Evolutionary conservation across 2,113 vertebrate species (phyloP).

Genomic region (Callocephalon fimbriatum): DNA sequence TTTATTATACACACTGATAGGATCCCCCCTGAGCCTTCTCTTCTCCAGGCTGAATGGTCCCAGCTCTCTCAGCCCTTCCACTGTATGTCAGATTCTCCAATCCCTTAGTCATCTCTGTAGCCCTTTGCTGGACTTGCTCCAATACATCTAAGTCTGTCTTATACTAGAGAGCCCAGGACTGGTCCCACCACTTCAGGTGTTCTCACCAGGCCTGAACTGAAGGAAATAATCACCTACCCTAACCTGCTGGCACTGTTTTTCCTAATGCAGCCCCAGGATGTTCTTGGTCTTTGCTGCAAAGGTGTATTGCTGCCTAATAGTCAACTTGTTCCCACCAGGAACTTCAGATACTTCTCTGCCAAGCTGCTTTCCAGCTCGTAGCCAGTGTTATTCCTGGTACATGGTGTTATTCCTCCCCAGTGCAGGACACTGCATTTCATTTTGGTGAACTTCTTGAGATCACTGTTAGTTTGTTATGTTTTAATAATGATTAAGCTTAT

Average conservation of each 20-base stretch:
- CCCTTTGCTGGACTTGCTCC: neutral
- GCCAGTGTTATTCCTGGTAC: neutral
- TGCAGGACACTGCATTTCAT: neutral
- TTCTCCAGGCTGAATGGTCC: neutral
- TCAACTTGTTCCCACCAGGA: neutral
- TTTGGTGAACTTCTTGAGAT: neutral
- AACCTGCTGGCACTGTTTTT: fast-evolving
- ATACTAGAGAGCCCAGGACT: neutral
- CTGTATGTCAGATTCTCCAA: neutral
- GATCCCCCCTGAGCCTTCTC: neutral
- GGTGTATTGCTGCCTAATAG: neutral
- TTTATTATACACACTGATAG: neutral
- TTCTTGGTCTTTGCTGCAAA: neutral
- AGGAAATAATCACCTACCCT: neutral
- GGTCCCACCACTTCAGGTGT: neutral
- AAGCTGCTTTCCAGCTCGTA: neutral
- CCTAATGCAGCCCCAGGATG: neutral
- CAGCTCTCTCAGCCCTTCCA: neutral
- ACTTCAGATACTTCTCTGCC: neutral
- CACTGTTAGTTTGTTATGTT: neutral
- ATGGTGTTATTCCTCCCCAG: neutral
- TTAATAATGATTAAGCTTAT: neutral
- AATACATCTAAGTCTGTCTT: neutral
- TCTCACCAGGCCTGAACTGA: neutral
- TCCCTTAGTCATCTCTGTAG: neutral